Base-by-base conservation (phyloP, 2,888 invertebrate genomes). In the Gastracanthus pulcherrimus region DNA sequence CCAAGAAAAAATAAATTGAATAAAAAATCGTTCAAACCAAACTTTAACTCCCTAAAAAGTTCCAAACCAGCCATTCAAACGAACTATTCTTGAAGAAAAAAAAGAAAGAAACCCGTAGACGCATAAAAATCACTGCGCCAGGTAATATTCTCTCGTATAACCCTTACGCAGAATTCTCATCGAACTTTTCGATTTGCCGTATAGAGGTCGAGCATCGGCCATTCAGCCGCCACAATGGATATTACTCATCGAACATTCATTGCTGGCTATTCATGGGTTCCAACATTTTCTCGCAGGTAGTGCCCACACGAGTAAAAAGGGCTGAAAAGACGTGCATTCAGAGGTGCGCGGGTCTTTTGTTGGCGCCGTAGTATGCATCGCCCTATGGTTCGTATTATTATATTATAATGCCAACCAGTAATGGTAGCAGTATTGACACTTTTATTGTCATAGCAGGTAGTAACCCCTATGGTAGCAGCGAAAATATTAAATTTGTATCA, bases 221-320 rank as follows among this genome's bases (percentile, higher is more conserved):
- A 76, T 81, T 76, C 76, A 72, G 11, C 76, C 13, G 41, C 48
- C 76, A 81, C 77, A 81, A 81, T 77, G 72, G 67, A 77, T 62
- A 77, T 77, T 77, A 77, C 74, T 81, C 77, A 74, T 81, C 81
- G 77, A 77, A 69, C 77, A 78, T 81, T 74, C 81, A 77, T 74
- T 55, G 72, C 55, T 19, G 66, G 7, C 29, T 55, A 26, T 19
- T 3, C 19, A 19, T 41, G 19, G 41, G n/a, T 62, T 41, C 82
- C 83, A 77, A 82, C 82, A 34, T 67, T 60, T 41, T 26, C 69
- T 51, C 26, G 13, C 41, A 66, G 55, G 26, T 64, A 38, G 34
- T 45, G 26, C 1, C 51, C 4, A 16, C 29, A 11, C 26, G 13
- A 41, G 11, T 19, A 23, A 70, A 38, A 31, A 67, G 48, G 19